Base-by-base conservation (phyloP, 1,140 invertebrate genomes). In the Capitella teleta region DNA sequence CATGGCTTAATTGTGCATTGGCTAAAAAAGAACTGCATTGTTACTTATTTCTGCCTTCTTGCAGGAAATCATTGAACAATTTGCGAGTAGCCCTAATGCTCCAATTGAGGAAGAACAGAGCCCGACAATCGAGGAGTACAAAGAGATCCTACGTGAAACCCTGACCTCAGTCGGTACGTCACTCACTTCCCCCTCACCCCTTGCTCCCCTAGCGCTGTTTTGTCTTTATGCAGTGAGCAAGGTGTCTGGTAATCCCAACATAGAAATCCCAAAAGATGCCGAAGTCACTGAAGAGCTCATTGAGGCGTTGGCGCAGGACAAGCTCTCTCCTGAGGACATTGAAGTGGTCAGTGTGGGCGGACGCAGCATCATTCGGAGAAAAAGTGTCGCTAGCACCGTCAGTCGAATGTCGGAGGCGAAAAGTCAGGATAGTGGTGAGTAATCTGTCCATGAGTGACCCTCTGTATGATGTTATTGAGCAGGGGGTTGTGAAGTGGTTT, bases 281-380 rank as follows among this genome's bases (percentile, higher is more conserved):
- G 62, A 64, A 34, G 54, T 68, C 24, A 61, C 59, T 55, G 58
- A 55, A 28, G 62, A 61, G 23, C 49, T 68, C 18, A 41, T 68
- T 40, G 60, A 67, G 8, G 59, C 64, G 0, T 49, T 68, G 25
- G 54, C 56, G 5, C 61, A 56, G 26, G 52, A 66, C 19, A 53
- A 54, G 1, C 37, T 68, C 8, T 52, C 54, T 8, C 61, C 66
- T 2, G 64, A 66, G 10, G 64, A 68, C 44, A 56, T 68, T 8
- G 61, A 67, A 37, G 53, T 68, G n/a, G 54, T 61, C 10, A 62
- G 64, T 51, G 57, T 49, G 6, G 55, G 61, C 62, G 66, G 10
- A 16, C 38, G 25, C 19, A 40, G 38, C 12, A 10, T 40, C 2
- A 19, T 40, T 4, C 38, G n/a, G n/a, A n/a, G n/a, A n/a, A n/a